Evolutionary conservation across 2,888 invertebrate species (phyloP), one percentile per base, ranked within the genome.

Genomic region (Adelphocoris suturalis): DNA sequence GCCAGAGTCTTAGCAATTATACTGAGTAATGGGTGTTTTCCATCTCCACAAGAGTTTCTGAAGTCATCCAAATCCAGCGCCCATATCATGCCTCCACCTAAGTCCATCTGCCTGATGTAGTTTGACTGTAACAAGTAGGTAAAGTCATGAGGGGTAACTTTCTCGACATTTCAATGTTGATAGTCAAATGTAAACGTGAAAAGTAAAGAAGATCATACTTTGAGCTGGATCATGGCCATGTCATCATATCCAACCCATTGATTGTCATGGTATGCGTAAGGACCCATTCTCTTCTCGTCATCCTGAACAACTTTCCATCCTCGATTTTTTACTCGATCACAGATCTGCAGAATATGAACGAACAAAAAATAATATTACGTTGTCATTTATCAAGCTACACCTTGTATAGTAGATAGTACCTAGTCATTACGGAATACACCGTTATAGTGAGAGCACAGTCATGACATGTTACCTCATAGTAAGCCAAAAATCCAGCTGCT

Each of bases 231-330:
- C 94, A 96, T 97, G 52, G 96, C 96, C 12, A 95, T 94, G 92
- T 98, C 98, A 93, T 98, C 98, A 92, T 95, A 98, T 1, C 97
- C 97, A 27, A 98, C 97, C 98, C 98, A 98, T 93, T 98, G 98
- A 92, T 96, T 96, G 80, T 96, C 97, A 92, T 97, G 97, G 92
- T 96, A 96, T 0, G 98, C 97, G 92, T 96, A 98, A 0, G 98
- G 98, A 5, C 98, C 98, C 95, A 98, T 97, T 82, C 97, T 94
- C 16, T 95, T 94, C 85, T 95, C 93, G 0, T 96, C 95, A 93
- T 98, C 97, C 92, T 97, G 95, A 0, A 97, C 96, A 0, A 97
- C 96, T 4, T 95, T 96, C 97, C 97, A 97, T 0, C 96, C 97
- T 90, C 95, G 95, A 91, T 96, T 95, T 91, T 95, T 95, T 14